phyloP scores from a whole-genome alignment of 2,888 invertebrate genomes.

The Gymnosoma rotundatum region DNA sequence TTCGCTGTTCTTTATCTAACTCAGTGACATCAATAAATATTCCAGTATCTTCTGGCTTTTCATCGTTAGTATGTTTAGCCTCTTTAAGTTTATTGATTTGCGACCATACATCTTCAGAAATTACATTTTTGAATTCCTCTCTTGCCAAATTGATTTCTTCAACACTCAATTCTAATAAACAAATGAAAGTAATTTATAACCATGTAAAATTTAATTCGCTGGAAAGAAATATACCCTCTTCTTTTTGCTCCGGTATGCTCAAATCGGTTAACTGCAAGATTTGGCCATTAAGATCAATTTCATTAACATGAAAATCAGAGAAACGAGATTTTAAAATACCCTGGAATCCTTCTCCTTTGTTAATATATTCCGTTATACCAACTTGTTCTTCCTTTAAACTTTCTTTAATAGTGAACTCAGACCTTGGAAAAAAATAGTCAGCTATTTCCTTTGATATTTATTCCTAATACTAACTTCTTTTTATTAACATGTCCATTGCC shows the following conservation, averaged over 20 bases:
- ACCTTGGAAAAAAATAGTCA: conserved; percentile 15
- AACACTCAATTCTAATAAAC: conserved; percentile 72
- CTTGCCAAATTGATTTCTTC: conserved; percentile 73
- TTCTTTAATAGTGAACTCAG: background rate
- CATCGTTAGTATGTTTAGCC: conserved; percentile 46
- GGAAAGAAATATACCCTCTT: too few relatives aligned
- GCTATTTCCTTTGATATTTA: too few relatives aligned
- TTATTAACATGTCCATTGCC: background rate
- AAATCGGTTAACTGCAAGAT: conserved; percentile 87
- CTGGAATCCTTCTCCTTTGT: conserved; percentile 86
- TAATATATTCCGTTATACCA: conserved; percentile 89
- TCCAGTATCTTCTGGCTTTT: conserved; percentile 66
- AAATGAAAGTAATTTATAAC: background rate
- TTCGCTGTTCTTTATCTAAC: conserved; percentile 88
- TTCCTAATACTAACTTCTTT: too few relatives aligned
- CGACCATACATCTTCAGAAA: conserved; percentile 85
- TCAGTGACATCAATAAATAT: conserved; percentile 86
- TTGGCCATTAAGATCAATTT: conserved; percentile 89
- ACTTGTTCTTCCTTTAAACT: conserved; percentile 87
- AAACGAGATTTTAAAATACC: conserved; percentile 92
- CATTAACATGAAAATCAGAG: conserved; percentile 97
- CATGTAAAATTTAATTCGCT: too few relatives aligned
- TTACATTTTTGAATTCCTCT: conserved; percentile 83
- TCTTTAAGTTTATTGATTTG: conserved; percentile 83
- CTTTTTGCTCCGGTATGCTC: conserved; percentile 75